Percentiles rank a stretch among this genome's conserved stretches.
Conservation (phyloP, 2,113 vertebrate genomes). For the Syrrhaptes paradoxus region DNA sequence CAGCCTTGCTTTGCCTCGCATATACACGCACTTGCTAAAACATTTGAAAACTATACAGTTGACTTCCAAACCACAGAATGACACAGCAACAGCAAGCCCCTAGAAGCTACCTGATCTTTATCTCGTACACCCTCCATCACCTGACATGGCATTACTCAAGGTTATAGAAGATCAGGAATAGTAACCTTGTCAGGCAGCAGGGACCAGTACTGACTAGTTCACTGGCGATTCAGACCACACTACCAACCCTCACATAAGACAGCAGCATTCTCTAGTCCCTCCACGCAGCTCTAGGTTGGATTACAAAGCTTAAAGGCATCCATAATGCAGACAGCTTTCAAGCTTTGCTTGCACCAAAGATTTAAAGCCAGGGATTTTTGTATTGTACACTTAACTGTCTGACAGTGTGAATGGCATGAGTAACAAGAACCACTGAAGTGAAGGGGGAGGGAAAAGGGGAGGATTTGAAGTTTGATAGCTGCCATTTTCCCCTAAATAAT, state of each 20-base stretch:
- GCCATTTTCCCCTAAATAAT: background rate
- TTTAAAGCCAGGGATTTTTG: background rate
- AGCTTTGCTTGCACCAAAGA: background rate
- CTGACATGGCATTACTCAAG: background rate
- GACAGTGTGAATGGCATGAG: background rate
- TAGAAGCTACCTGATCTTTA: background rate
- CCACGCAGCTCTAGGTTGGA: background rate
- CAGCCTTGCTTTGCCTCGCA: background rate
- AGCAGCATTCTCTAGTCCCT: background rate
- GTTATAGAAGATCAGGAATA: background rate
- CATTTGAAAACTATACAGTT: rapidly evolving
- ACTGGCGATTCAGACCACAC: background rate
- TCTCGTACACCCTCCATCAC: background rate
- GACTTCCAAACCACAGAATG: background rate
- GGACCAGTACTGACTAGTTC: background rate
- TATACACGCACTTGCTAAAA: background rate
- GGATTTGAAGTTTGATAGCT: background rate
- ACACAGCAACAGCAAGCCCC: background rate
- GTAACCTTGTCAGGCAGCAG: background rate
- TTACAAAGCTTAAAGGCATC: background rate
- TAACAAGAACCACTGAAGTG: background rate
- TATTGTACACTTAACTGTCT: background rate
- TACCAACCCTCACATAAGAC: too few species aligned
- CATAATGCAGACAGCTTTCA: background rate
- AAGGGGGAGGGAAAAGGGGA: background rate